phyloP scores from a whole-genome alignment of 2,113 vertebrate genomes.

The Motacilla alba region DNA sequence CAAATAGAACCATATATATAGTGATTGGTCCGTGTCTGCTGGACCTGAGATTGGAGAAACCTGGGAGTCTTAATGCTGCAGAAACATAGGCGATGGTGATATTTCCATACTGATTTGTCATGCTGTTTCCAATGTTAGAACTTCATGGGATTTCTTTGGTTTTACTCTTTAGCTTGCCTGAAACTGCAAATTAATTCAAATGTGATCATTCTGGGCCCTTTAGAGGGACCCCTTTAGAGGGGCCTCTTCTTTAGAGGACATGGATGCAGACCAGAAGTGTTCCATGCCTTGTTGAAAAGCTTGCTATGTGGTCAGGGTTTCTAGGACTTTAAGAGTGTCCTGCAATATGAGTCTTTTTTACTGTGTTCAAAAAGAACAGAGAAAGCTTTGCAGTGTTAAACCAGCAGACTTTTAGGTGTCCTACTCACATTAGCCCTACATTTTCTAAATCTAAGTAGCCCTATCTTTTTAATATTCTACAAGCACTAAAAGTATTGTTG shows the following conservation, averaged over 20 bases:
- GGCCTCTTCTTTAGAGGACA: background rate
- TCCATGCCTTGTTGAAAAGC: background rate
- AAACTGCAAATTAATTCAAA: background rate
- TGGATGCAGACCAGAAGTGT: background rate
- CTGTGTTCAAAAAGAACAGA: background rate
- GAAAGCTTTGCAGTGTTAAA: background rate
- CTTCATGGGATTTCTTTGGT: background rate
- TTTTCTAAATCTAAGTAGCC: background rate
- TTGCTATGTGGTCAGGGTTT: background rate
- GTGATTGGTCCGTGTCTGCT: fast-evolving
- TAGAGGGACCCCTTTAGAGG: too few species aligned
- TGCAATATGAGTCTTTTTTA: background rate
- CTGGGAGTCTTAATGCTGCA: background rate
- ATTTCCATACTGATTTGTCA: background rate
- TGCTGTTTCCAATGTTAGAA: background rate
- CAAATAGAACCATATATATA: background rate
- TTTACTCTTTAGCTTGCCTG: background rate
- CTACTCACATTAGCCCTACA: background rate
- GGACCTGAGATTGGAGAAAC: background rate
- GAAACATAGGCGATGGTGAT: fast-evolving
- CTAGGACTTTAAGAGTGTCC: background rate
- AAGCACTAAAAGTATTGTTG: background rate
- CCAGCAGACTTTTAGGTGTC: background rate
- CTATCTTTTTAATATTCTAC: background rate
- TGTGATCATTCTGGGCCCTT: background rate